Base-by-base conservation (phyloP, 2,888 invertebrate genomes). In the Ichneumon xanthorius region DNA sequence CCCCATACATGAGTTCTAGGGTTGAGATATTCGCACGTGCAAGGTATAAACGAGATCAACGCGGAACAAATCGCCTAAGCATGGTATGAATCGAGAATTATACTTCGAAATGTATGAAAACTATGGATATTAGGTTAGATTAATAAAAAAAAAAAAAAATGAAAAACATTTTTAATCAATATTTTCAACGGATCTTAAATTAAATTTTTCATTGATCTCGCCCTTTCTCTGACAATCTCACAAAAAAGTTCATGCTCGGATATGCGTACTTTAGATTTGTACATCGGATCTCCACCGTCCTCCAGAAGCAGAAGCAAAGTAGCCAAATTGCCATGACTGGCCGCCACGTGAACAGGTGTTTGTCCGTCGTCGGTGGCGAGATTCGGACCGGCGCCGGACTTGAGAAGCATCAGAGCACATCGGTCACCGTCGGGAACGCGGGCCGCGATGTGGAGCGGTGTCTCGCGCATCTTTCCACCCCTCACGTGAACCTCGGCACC, bases 401-500 rank as follows among this genome's bases (percentile, higher is more conserved):
- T 99, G 53, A 99, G 95, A 87, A 99, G 95, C 99, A 99, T 99
- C 89, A 99, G 96, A 4, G 99, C 99, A 94, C 99, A 99, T 91
- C 97, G 96, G 92, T 98, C 97, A 4, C 98, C 98, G 90, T 98
- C 99, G 90, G 97, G 97, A 82, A 98, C 98, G 87, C 99, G 95
- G 0, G 99, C 98, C n/a, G 99, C 99, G 86, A 99, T 98, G 93
- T 99, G 99, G 50, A 99, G 95, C 0, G 99, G 98, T 0, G 99
- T 99, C 94, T 99, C 99, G 65, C 97, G 96, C 86, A 97, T 95
- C 91, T 96, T 96, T 0, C 98, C 98, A 45, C 98, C 98, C 92
- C 98, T 96, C 33, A 99, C 97, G 94, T 99, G 99, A 2, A 99
- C 99, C 93, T 99, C 98, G 1, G 99, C 99, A 26, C 99, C 99